Conservation (phyloP, 2,113 vertebrate species). For the Fukomys damarensis region DNA sequence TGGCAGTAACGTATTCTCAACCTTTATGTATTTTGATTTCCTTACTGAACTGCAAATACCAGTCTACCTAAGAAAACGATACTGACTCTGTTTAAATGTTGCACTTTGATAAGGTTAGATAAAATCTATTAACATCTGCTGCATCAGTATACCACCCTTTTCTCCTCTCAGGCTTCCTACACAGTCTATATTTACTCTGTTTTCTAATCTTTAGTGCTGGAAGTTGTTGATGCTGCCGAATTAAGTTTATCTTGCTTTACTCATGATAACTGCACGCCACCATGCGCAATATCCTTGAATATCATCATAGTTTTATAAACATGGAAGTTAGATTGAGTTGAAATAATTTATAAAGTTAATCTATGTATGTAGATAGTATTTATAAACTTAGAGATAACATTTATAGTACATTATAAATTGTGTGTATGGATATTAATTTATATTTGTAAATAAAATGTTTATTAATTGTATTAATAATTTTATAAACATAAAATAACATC, state of each 20-base stretch:
- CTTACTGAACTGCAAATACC: neutral
- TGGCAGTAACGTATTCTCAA: neutral
- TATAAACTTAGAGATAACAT: neutral
- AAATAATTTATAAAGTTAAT: neutral
- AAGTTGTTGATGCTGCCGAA: neutral
- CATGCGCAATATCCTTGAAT: neutral
- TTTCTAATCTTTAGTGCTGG: neutral
- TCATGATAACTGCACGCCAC: neutral
- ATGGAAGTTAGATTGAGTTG: neutral
- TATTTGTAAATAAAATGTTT: too few species aligned
- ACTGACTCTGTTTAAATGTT: neutral
- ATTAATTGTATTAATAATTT: neutral
- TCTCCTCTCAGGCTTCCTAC: neutral
- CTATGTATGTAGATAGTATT: neutral
- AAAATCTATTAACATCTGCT: neutral
- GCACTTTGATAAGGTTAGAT: slow-evolving; percentile 24
- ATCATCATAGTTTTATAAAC: neutral
- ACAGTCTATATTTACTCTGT: neutral
- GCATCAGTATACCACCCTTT: neutral
- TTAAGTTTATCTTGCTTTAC: neutral
- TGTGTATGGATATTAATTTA: neutral
- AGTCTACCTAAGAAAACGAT: neutral
- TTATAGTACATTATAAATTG: neutral
- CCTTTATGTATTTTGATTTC: neutral
- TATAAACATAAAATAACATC: neutral